phyloP scores from a whole-genome alignment of 2,888 invertebrate species.

The Charanyca ferruginea region DNA sequence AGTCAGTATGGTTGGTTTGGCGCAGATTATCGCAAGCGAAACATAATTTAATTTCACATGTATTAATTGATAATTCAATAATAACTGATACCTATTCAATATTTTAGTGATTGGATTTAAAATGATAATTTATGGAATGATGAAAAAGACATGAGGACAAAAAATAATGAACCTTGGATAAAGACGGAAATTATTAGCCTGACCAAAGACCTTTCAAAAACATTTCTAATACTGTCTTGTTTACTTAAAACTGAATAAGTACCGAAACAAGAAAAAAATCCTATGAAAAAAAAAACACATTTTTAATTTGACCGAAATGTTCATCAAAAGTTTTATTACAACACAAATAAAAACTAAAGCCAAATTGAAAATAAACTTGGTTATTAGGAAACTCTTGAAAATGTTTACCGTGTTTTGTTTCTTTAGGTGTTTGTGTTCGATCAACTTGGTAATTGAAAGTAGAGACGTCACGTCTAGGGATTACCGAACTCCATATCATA shows the following conservation, averaged over 20 bases:
- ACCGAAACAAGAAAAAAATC: not conserved
- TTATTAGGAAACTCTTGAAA: slow-evolving; percentile 20
- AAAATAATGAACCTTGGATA: too few species aligned
- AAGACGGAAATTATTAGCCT: not conserved
- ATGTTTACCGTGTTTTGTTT: slow-evolving; percentile 13
- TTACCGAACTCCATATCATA: not conserved
- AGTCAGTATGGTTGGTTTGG: slow-evolving; percentile 1
- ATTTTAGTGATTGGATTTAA: too few species aligned
- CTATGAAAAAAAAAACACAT: slow-evolving; percentile 9
- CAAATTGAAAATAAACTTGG: slow-evolving; percentile 25
- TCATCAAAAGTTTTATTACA: slow-evolving; percentile 11
- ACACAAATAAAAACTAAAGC: slow-evolving; percentile 7
- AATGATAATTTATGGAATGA: too few species aligned
- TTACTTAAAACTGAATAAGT: slow-evolving; percentile 1
- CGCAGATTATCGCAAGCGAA: not conserved
- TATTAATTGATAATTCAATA: too few species aligned
- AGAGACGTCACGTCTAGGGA: not conserved
- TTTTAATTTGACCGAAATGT: slow-evolving; percentile 26
- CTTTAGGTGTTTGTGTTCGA: slow-evolving; percentile 24
- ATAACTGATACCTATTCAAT: not conserved
- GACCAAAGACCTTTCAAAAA: not conserved
- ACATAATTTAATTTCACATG: not conserved
- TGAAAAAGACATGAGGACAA: too few species aligned
- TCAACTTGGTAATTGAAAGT: slow-evolving; percentile 25
- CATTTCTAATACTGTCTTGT: not conserved